Conservation (phyloP, 1,140 invertebrate genomes). For the Acromyrmex heyeri region DNA sequence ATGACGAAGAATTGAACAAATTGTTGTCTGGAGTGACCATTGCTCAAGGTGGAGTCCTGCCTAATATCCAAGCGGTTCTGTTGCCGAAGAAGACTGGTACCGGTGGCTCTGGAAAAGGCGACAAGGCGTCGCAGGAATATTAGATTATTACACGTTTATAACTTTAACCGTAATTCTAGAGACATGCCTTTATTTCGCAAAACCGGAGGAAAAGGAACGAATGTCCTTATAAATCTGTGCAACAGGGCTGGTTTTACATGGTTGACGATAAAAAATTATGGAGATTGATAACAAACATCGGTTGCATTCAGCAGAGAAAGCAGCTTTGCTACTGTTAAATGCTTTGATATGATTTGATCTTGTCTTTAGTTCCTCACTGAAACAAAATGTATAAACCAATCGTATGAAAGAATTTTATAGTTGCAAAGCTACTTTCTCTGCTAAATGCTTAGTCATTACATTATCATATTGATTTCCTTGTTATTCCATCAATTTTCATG, state of each 20-base stretch:
- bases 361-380: no score
- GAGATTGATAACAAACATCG: background rate
- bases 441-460: background rate
- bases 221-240: background rate
- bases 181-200: conserved; percentile 58
- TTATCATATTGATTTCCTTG: background rate
- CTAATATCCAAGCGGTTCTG: conserved; percentile 91
- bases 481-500: background rate
- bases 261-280: background rate
- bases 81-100: conserved; percentile 90
- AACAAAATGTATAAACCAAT: no score
- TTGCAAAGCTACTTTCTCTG: no score
- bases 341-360: no score
- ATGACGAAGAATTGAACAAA: conserved; percentile 94
- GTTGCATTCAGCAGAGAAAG: no score
- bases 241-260: background rate
- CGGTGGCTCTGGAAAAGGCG: conserved; percentile 75
- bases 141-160: conserved; percentile 73
- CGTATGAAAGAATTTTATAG: no score
- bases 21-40: conserved; percentile 93
- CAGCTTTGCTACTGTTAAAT: no score
- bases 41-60: conserved; percentile 92
- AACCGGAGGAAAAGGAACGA: background rate
- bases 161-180: conserved; percentile 70
- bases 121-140: conserved; percentile 80